Evolutionary conservation across 2,113 vertebrate species (phyloP).

Genomic region (Naja naja): DNA sequence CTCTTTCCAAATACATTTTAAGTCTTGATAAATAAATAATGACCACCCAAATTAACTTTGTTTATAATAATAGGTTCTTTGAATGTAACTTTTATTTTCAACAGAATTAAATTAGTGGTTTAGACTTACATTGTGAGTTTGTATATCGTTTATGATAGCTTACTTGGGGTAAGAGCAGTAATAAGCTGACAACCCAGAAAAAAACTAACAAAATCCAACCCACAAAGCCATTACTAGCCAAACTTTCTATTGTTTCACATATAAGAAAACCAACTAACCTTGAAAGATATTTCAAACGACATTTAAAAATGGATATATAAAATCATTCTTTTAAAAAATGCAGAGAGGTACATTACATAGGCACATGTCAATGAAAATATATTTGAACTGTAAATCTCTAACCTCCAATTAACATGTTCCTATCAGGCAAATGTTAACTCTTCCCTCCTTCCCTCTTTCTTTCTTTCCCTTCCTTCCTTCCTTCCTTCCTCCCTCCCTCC

Average conservation of each 20-base stretch:
- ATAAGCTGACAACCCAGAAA: neutral
- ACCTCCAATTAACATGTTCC: neutral
- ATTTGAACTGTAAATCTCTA: neutral
- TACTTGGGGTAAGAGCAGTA: slow-evolving; percentile 12
- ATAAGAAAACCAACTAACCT: neutral
- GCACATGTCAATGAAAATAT: neutral
- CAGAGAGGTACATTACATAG: neutral
- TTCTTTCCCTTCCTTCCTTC: neutral
- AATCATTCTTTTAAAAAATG: neutral
- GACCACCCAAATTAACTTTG: slow-evolving; percentile 3
- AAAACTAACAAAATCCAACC: neutral
- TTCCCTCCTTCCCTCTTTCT: neutral
- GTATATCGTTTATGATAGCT: slow-evolving; percentile 9
- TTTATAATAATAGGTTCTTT: slow-evolving; percentile 18
- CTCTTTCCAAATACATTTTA: slow-evolving; percentile 27
- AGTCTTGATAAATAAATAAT: neutral
- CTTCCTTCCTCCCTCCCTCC: rapidly evolving
- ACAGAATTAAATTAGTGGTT: slow-evolving; percentile 29
- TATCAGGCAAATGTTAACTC: neutral
- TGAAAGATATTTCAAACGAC: neutral
- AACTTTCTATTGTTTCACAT: neutral
- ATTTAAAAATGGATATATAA: neutral
- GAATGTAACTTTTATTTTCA: slow-evolving; percentile 22
- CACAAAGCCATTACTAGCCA: neutral
- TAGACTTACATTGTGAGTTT: slow-evolving; percentile 19